Base-by-base conservation (phyloP, 2,888 invertebrate genomes). In the Eupithecia dodoneata region DNA sequence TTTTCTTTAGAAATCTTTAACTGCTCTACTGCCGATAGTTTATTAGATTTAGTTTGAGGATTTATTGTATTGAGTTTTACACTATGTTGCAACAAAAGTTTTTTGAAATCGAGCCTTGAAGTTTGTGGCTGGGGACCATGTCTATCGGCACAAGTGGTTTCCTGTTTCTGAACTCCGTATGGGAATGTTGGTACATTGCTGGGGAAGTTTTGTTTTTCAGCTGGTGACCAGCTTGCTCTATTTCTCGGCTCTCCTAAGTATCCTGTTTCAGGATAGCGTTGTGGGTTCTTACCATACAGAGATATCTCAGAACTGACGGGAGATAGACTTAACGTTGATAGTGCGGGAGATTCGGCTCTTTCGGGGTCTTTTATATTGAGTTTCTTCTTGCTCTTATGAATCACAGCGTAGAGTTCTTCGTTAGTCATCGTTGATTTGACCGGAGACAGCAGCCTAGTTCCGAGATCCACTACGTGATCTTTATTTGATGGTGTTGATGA, bases 101-200 rank as follows among this genome's bases (percentile, higher is more conserved):
- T 97, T 89, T 98, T 98, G 89, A 98, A 98, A 91, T 98, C 98
- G 87, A 97, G 95, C 79, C 98, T 95, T 2, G 97, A 98, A 0
- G 98, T 98, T 86, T 97, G 97, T 77, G 97, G 96, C 70, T 91
- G 83, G 2, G 96, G 94, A 0, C 96, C 96, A 84, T 96, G 96
- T 80, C 97, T 95, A 89, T 97, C 97, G 7, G 96, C 96, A 83
- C 97, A 97, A 3, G 92, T 93, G 5, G 92, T 92, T 74, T 93
- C 94, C 83, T 88, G 90, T 80, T 92, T 94, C 80, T 89, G 92
- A 71, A 83, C 69, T 76, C 86, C 87, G 80, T 87, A 90, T 12
- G 83, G 76, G 59, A 81, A 83, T 55, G 82, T 80, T 75, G 81
- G 83, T 42, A 85, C 80, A 63, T 87, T 84, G 12, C 89, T 88